Evolutionary conservation across 2,797 vertebrate genomes (phyloP), one percentile per base, ranked within the genome.

Genomic region (Poecilia gillii): DNA sequence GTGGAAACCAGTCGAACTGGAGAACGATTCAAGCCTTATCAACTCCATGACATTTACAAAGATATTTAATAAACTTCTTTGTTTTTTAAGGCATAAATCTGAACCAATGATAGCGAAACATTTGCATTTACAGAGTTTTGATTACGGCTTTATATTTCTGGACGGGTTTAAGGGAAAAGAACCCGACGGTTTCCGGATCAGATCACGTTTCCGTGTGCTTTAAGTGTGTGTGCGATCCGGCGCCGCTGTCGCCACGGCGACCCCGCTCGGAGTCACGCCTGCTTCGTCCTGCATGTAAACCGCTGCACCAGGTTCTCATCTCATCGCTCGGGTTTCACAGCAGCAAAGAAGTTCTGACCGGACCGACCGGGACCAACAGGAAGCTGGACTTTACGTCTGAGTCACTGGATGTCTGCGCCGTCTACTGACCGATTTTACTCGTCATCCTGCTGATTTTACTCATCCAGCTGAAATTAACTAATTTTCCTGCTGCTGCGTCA

Each of bases 11-110:
- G 86, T 91, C 70, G 73, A 84, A 86, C 85, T 83, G 87, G 84
- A 92, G 82, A 89, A 87, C 89, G 84, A 87, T 90, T 82, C 18
- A 92, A 94, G 94, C 94, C 94, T 96, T 95, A 95, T 92, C 81
- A 90, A 90, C 90, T 87, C 87, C 86, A 86, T 84, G 78, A 76
- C 92, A 94, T 94, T 93, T 89, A 93, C 91, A 87, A 91, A 91
- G 85, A 93, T 94, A 93, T 94, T 94, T 93, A 88, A 94, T 82
- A 57, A 80, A 73, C 68, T 92, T 94, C 88, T 76, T 47, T 85
- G 80, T 82, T 85, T 90, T 68, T 64, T 78, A 72, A 51, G 20
- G 80, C 81, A 80, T 89, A 86, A 92, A 93, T 92, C 84, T 76
- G 87, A 89, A 91, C 90, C 89, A 90, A 94, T 87, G 85, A 83